Evolutionary conservation across 2,113 vertebrate genomes (phyloP).

Genomic region (Ceyx cyanopectus): DNA sequence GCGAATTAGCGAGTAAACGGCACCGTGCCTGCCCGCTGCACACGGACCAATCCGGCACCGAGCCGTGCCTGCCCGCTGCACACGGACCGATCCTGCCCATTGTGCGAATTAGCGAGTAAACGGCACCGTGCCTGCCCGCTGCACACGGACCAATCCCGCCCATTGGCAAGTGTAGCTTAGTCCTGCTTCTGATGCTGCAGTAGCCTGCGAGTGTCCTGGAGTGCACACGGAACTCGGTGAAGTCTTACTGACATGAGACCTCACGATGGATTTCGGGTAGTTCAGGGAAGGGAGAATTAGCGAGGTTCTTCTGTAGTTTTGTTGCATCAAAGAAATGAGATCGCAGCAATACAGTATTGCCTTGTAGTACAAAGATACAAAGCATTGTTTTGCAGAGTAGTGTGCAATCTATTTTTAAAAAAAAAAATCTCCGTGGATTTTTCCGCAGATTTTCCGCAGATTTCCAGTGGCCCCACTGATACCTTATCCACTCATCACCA

Average conservation of each 20-base stretch:
- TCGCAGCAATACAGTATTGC: slow-evolving; percentile 70
- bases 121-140: slow-evolving; percentile 25
- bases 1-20: slow-evolving; percentile 76
- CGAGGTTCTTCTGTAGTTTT: slow-evolving; percentile 78
- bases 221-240: slow-evolving; percentile 48
- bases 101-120: slow-evolving; percentile 77
- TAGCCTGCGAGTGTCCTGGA: slow-evolving; percentile 44
- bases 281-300: slow-evolving; percentile 75
- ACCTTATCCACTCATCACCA: slow-evolving; percentile 87
- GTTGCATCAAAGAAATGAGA: slow-evolving; percentile 66
- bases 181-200: slow-evolving; percentile 7
- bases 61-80: neutral
- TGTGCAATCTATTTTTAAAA: slow-evolving; percentile 74
- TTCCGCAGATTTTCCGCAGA: slow-evolving; percentile 86
- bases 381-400: slow-evolving; percentile 73
- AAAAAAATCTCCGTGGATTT: slow-evolving; percentile 82
- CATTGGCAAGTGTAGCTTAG: slow-evolving; percentile 73
- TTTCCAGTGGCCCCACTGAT: slow-evolving; percentile 87
- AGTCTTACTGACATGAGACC: slow-evolving; percentile 57
- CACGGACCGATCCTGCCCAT: neutral
- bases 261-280: slow-evolving; percentile 55
- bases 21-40: slow-evolving; percentile 33
- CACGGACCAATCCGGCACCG: neutral
- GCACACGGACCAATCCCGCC: neutral
- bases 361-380: slow-evolving; percentile 67